These are phyloP conservation scores for Catharus fuscescens DNA, from an alignment of 2,113 vertebrate species.

Conservation along the genomic window DNA sequence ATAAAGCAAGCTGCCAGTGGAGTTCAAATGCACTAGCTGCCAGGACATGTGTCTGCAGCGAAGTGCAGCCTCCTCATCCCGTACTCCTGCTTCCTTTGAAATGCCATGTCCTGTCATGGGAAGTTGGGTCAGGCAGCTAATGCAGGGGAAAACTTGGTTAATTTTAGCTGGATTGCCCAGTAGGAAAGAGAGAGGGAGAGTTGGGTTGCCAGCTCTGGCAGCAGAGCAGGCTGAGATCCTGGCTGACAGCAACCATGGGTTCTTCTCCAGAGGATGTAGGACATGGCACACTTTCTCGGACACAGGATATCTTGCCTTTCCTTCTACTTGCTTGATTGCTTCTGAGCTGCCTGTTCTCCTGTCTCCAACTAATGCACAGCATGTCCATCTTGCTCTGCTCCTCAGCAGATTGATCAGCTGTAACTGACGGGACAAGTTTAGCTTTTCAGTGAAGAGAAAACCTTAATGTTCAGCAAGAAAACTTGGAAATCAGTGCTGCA, in stretches of 20 bases:
- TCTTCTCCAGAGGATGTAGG: background rate
- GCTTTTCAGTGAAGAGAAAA: background rate
- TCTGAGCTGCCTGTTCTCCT: background rate
- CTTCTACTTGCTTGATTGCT: background rate
- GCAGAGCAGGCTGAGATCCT: background rate
- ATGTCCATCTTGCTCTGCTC: background rate
- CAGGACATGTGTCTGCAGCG: background rate
- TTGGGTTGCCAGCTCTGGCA: background rate
- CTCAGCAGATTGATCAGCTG: background rate
- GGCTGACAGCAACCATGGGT: background rate
- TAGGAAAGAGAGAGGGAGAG: background rate
- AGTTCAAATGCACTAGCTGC: background rate
- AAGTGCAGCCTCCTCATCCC: background rate
- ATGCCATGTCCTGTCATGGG: too few relatives aligned
- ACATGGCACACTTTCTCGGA: background rate
- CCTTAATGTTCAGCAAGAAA: background rate
- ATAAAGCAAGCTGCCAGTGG: background rate
- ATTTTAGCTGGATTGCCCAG: background rate
- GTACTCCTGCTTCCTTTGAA: background rate
- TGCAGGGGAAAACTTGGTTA: background rate
- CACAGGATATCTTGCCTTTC: background rate
- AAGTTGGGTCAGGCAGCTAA: background rate
- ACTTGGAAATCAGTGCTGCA: background rate
- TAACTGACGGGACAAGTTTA: background rate
- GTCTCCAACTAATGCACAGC: background rate